Percentiles rank a stretch among this genome's conserved stretches.
Conservation (phyloP, 2,888 invertebrate species). For the Philaethria dido region DNA sequence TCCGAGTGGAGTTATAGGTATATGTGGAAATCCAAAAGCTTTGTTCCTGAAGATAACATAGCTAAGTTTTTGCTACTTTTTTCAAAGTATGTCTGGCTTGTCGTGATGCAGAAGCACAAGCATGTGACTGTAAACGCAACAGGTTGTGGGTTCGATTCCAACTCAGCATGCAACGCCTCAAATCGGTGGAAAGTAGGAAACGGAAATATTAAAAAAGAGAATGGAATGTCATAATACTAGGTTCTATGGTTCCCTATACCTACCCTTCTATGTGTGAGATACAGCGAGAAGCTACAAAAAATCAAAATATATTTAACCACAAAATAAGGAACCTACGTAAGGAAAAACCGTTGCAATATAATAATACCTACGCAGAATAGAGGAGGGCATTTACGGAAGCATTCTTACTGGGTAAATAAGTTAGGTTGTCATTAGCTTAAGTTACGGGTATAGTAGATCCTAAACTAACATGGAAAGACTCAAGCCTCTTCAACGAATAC, state of each 20-base stretch:
- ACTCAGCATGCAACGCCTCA: too few species aligned
- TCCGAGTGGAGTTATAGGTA: not conserved
- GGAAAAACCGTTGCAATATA: conserved; percentile 2
- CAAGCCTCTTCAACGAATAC: conserved; percentile 38
- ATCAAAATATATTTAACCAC: not conserved
- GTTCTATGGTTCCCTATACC: too few species aligned
- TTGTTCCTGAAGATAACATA: not conserved
- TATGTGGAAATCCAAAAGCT: not conserved
- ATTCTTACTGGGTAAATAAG: conserved; percentile 44
- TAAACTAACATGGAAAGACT: conserved; percentile 49
- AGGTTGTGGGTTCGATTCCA: too few species aligned
- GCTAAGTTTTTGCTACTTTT: not conserved
- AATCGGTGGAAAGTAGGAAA: too few species aligned
- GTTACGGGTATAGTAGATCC: conserved; percentile 45
- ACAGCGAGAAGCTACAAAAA: too few species aligned
- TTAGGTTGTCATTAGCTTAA: conserved; percentile 46
- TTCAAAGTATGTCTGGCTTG: too few species aligned
- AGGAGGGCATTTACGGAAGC: conserved; percentile 36
- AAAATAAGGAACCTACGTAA: not conserved
- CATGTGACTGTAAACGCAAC: too few species aligned
- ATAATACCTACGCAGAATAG: conserved; percentile 20
- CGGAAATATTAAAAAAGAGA: too few species aligned
- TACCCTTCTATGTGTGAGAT: too few species aligned
- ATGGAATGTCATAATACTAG: too few species aligned
- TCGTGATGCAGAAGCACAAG: too few species aligned